phyloP scores from a whole-genome alignment of 2,888 invertebrate genomes.

The Pandemis cinnamomeana region DNA sequence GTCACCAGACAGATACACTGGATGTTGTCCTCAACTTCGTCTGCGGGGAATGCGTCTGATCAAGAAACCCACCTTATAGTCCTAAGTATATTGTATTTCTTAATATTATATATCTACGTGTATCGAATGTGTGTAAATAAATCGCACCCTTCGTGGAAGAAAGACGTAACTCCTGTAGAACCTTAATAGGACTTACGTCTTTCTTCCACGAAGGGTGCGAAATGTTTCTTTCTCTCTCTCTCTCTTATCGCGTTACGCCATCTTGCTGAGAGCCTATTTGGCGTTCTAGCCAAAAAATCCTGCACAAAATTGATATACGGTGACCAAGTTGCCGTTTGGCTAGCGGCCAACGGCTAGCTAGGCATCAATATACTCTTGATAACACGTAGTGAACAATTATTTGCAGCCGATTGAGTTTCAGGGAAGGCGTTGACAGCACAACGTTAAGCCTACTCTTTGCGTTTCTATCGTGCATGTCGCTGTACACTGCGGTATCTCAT shows the following conservation, averaged over 20 bases:
- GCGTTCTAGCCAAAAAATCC: constrained; percentile 19
- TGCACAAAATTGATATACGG: constrained; percentile 34
- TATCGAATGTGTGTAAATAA: no score
- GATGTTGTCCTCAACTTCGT: no score
- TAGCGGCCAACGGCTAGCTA: constrained; percentile 25
- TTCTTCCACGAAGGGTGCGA: no score
- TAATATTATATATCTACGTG: no score
- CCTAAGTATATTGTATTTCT: no score
- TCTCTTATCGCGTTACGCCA: constrained; percentile 11
- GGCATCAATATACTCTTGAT: constrained; percentile 15
- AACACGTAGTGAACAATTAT: constrained; percentile 25
- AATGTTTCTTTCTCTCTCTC: no score
- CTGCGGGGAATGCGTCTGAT: not conserved
- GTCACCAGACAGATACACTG: no score
- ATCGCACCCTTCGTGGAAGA: no score
- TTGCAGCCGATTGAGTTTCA: constrained; percentile 20
- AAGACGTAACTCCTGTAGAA: no score
- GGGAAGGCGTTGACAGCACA: not conserved
- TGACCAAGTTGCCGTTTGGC: constrained; percentile 15
- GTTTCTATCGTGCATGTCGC: not conserved
- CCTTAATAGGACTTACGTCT: no score
- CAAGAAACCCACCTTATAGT: not conserved
- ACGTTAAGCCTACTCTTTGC: not conserved
- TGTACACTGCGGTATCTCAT: not conserved
- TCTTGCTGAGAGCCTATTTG: constrained; percentile 24